Base-by-base conservation (phyloP, 2,113 vertebrate species). In the Ondatra zibethicus region DNA sequence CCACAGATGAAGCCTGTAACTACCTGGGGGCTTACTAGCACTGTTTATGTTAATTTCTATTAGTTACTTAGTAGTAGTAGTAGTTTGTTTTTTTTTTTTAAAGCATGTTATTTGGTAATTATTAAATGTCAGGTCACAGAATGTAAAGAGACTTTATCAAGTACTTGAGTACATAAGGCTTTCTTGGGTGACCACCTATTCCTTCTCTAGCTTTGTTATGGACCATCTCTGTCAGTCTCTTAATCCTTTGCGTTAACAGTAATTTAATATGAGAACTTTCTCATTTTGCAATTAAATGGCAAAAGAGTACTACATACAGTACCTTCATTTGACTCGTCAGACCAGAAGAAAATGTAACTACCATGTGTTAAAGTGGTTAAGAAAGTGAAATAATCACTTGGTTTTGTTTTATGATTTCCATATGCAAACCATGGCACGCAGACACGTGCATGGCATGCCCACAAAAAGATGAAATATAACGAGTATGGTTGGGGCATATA, bases 1-100 rank as follows among this genome's bases (percentile, higher is more conserved):
- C 97, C 98, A 96, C 97, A 97, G 95, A 96, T 97, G 97, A 98
- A 88, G 94, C 96, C 92, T 95, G 39, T 95, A 98, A 96, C 81
- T 33, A 92, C 91, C 42, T 85, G 75, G 92, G 92, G 93, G 84
- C 75, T 95, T 94, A 61, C 21, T 42, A 76, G 85, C 96, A 55
- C 47, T 98, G 19, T 3, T 50, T 97, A 12, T 88, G 12, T 90
- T 13, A 0, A 0, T 92, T 96, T 89, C 75, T 91, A 6, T 94
- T 96, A 33, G 66, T 82, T 75, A 97, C 23, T 87, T 92, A 63
- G 33, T 95, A 84, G 29, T 55, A 42, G 73, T 52, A 19, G 55
- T n/a, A n/a, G n/a, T n/a, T n/a, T n/a, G n/a, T 58, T 4, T 76
- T 93, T 61, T 45, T 84, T 87, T 65, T 89, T 65, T 3, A 39